Evolutionary conservation across 2,888 invertebrate genomes (phyloP).

Genomic region (Arctia plantaginis): DNA sequence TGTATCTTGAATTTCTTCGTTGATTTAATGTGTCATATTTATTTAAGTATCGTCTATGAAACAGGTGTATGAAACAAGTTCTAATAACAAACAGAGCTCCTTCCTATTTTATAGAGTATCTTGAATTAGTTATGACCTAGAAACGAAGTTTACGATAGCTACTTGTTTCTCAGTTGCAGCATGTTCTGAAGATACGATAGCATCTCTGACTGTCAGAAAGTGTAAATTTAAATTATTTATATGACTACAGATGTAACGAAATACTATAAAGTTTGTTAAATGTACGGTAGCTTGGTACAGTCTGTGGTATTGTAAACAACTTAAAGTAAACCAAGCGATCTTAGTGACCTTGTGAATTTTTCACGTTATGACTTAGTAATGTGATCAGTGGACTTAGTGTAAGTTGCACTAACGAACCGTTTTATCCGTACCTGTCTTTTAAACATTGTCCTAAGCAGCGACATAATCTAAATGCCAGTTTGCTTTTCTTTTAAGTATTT

Average conservation of each 20-base stretch:
- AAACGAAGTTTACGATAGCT: slow-evolving; percentile 23
- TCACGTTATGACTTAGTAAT: neutral
- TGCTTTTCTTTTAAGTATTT: too few relatives aligned
- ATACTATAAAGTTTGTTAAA: neutral
- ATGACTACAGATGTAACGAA: neutral
- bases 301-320: neutral
- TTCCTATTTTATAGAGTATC: slow-evolving; percentile 20
- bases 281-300: neutral
- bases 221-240: slow-evolving; percentile 7
- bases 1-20: slow-evolving; percentile 22
- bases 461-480: too few relatives aligned
- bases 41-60: slow-evolving; percentile 20
- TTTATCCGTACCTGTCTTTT: neutral
- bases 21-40: slow-evolving; percentile 33
- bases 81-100: slow-evolving; percentile 20
- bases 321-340: neutral
- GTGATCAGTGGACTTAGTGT: neutral
- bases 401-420: neutral
- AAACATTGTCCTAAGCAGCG: neutral
- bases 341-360: neutral
- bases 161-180: slow-evolving; percentile 22
- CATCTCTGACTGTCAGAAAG: slow-evolving; percentile 19
- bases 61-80: slow-evolving; percentile 26
- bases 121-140: slow-evolving; percentile 24
- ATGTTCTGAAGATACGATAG: slow-evolving; percentile 21